Evolutionary conservation across 2,888 invertebrate species (phyloP).

Genomic region (Drepana falcataria): DNA sequence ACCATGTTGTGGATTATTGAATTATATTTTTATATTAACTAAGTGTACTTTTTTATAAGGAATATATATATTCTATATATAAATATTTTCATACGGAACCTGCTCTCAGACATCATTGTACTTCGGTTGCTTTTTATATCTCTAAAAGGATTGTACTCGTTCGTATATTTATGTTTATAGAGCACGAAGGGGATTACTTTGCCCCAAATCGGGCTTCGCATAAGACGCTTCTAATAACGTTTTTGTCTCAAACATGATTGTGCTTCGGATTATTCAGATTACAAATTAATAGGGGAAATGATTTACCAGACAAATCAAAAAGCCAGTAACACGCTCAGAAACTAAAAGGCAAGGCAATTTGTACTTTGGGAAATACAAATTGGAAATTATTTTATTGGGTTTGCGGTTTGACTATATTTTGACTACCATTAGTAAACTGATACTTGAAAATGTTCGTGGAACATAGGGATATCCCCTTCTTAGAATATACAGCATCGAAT

Average conservation of each 20-base stretch:
- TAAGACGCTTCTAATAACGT: constrained; percentile 41
- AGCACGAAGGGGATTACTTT: constrained; percentile 22
- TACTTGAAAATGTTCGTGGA: too few species aligned
- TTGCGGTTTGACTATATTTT: too few species aligned
- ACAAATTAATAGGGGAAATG: constrained; percentile 41
- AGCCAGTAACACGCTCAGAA: constrained; percentile 12
- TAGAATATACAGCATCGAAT: too few species aligned
- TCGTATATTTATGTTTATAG: constrained; percentile 14
- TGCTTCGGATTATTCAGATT: constrained; percentile 59
- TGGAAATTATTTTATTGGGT: neutral
- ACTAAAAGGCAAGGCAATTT: constrained; percentile 9
- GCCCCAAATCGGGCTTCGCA: constrained; percentile 10
- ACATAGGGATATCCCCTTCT: too few species aligned
- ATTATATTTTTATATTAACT: too few species aligned
- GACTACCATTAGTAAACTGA: too few species aligned
- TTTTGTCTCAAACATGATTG: constrained; percentile 49
- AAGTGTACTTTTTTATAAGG: too few species aligned
- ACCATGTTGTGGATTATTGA: too few species aligned
- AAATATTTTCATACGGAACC: too few species aligned
- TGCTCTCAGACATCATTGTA: neutral
- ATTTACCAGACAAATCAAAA: constrained; percentile 19
- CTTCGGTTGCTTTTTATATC: neutral
- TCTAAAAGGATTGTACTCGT: neutral
- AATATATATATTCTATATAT: too few species aligned
- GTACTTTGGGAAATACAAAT: too few species aligned